A percentile compares a stretch with the other conserved stretches of the same genome.
These are phyloP conservation scores for Regulus satrapa DNA, from an alignment of 2,113 vertebrate genomes.

Conservation along the genomic window DNA sequence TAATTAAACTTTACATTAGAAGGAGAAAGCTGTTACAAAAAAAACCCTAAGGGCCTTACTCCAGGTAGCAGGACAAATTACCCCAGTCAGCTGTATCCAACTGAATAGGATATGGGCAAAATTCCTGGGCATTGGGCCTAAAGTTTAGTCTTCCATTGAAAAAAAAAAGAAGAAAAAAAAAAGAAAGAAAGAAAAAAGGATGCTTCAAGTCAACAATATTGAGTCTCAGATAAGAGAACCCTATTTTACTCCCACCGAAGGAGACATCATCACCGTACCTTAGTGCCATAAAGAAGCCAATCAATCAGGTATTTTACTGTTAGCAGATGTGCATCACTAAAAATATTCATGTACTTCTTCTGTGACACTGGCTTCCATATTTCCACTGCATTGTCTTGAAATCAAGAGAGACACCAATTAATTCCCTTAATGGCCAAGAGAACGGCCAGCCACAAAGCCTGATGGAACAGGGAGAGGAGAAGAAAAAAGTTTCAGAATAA, in stretches of 20 bases:
- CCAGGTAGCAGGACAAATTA: background rate
- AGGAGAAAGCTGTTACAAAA: background rate
- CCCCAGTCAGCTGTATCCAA: background rate
- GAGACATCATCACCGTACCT: background rate
- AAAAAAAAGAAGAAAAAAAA: too few species aligned
- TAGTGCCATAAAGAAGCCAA: background rate
- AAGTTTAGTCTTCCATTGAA: background rate
- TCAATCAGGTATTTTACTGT: background rate
- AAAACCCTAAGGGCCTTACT: background rate
- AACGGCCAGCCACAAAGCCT: background rate
- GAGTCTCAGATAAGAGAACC: background rate
- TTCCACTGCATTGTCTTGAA: background rate
- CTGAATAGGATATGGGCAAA: rapidly evolving
- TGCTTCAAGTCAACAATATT: background rate
- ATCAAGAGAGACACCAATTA: background rate
- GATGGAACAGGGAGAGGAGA: background rate
- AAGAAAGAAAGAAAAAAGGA: background rate
- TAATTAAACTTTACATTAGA: background rate
- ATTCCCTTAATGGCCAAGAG: background rate
- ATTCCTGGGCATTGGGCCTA: background rate
- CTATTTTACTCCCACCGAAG: background rate
- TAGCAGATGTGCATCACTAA: background rate
- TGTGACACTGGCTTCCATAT: rapidly evolving
- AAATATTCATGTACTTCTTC: background rate
- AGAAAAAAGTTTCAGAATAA: background rate